Conservation (phyloP, 2,113 vertebrate species). For the Pseudolaguvia tuberculata region DNA sequence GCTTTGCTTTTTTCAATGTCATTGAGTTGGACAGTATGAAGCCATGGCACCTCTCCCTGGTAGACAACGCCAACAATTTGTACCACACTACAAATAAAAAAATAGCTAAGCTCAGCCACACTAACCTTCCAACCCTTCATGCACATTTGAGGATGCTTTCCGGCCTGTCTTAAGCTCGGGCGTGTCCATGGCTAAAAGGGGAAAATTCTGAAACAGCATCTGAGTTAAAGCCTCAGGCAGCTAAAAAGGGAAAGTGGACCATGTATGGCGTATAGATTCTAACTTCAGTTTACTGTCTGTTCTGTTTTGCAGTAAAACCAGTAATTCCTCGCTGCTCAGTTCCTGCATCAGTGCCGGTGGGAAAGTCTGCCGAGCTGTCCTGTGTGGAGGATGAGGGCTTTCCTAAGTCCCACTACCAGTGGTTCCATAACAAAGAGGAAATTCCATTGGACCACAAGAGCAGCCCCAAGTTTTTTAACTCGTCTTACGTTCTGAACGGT, state of each 20-base stretch:
- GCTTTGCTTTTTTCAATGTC: too few relatives aligned
- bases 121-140: conserved; percentile 51
- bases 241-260: conserved; percentile 67
- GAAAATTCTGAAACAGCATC: conserved; percentile 73
- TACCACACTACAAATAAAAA: neutral
- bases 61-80: neutral
- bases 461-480: conserved; percentile 78
- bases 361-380: conserved; percentile 81
- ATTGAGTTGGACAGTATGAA: too few relatives aligned
- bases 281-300: neutral
- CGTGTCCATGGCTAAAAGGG: conserved; percentile 69
- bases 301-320: conserved; percentile 78
- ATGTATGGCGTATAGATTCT: conserved; percentile 54
- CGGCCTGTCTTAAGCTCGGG: conserved; percentile 64
- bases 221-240: conserved; percentile 57
- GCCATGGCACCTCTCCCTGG: neutral
- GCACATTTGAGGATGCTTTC: conserved; percentile 61
- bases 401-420: conserved; percentile 86
- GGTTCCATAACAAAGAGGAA: conserved; percentile 84
- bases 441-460: conserved; percentile 77
- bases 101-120: conserved; percentile 59
- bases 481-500: conserved; percentile 77
- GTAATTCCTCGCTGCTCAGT: conserved; percentile 82
- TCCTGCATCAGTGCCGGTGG: conserved; percentile 88
- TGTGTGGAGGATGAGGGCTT: conserved; percentile 86